Evolutionary conservation across 2,113 vertebrate species (phyloP), one percentile per base, ranked within the genome.

Genomic region (Perca fluviatilis): DNA sequence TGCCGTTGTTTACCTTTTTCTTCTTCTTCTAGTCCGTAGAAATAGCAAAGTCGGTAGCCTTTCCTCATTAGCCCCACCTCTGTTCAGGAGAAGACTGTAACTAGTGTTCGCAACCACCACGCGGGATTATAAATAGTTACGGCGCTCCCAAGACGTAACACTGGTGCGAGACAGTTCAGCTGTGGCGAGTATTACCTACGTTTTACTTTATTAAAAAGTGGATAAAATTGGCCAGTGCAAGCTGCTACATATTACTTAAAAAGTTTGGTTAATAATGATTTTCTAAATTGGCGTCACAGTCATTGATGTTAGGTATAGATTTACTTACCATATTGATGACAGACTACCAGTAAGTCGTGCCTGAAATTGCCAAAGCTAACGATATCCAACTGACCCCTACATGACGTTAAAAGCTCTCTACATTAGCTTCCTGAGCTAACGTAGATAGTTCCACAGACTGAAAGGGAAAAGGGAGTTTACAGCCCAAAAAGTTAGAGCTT

Each of bases 311-410:
- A 81, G 18, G 33, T 36, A 61, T 23, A 68, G 30, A 73, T 6
- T 30, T 78, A 82, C 74, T 74, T 84, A 80, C 57, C 86, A 30
- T 58, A 25, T 21, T 21, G 66, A 46, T 74, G 62, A 33, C 56
- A 54, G 47, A 60, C 72, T 83, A 80, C 3, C 43, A 62, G 60
- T 47, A 46, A 53, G 8, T 57, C 36, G 3, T 21, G 3, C 50
- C 13, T 46, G 36, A 79, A 66, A 65, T 21, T 30, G 36, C 49
- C 56, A 40, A 51, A 56, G 36, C 73, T 76, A 75, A 69, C 9
- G 15, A 63, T 25, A 23, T 68, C 46, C 68, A 63, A 16, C 21
- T 68, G 43, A 54, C 23, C 9, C 11, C 36, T 56, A 33, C 10
- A 63, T 23, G 4, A 79, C 9, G 33, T 23, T 15, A 30, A 40